phyloP scores from a whole-genome alignment of 1,140 invertebrate species.

The Drosophila repleta region DNA sequence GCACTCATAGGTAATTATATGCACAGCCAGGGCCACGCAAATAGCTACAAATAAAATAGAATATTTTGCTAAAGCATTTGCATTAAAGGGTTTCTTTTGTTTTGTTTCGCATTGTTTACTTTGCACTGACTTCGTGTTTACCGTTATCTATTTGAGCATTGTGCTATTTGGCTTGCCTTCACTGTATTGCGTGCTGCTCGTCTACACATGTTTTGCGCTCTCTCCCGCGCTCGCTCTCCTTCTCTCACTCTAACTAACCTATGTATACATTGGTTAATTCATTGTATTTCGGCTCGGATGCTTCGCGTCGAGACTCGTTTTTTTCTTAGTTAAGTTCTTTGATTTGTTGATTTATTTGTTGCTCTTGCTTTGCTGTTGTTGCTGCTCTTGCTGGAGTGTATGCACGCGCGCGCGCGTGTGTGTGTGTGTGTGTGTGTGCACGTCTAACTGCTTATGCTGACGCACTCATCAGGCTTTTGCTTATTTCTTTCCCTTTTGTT shows the following conservation, averaged over 20 bases:
- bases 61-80: background rate
- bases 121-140: background rate
- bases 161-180: background rate
- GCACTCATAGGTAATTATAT: conserved; percentile 2
- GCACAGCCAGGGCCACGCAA: background rate
- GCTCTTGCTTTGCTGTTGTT: conserved; percentile 5
- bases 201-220: conserved; percentile 34
- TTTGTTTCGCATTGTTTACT: background rate
- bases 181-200: background rate
- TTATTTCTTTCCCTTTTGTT: conserved; percentile 15
- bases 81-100: background rate
- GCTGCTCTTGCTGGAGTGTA: conserved; percentile 5
- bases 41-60: background rate
- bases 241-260: conserved; percentile 19
- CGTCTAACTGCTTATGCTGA: conserved; percentile 37
- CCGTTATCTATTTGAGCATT: background rate
- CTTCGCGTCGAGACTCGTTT: conserved; percentile 33
- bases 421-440: conserved; percentile 10
- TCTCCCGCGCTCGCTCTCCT: background rate
- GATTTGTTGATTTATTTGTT: conserved; percentile 59
- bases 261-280: conserved; percentile 41
- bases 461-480: conserved; percentile 35
- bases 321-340: conserved; percentile 60
- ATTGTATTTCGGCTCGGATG: conserved; percentile 18
- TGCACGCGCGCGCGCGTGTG: background rate